phyloP scores from a whole-genome alignment of 2,797 vertebrate species.

The Gallinago nigripennis region DNA sequence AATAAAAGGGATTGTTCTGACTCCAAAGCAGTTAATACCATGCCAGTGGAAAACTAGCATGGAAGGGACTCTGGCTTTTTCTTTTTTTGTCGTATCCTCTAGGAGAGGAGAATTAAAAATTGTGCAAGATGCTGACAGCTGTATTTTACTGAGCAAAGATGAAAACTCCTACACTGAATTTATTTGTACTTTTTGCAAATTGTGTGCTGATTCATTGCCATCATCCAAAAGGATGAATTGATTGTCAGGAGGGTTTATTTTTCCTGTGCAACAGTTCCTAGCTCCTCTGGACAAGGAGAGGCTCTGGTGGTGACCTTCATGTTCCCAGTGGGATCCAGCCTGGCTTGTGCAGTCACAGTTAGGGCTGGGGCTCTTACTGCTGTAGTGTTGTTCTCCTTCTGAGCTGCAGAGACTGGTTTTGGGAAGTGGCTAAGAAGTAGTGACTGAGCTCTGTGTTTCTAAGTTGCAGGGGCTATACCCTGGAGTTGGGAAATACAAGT shows the following conservation, averaged over 20 bases:
- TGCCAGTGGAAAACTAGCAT: fast-evolving
- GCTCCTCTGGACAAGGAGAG: neutral
- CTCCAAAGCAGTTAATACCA: neutral
- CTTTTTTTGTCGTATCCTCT: neutral
- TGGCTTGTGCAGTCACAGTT: neutral
- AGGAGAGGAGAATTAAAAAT: neutral
- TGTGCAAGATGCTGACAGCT: neutral
- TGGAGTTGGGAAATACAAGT: neutral
- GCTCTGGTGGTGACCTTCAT: neutral
- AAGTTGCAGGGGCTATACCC: neutral
- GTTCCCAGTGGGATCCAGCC: neutral
- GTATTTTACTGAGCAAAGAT: neutral
- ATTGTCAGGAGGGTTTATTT: neutral
- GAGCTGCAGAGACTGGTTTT: neutral
- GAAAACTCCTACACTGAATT: neutral
- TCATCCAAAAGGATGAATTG: neutral
- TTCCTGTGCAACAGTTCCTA: neutral
- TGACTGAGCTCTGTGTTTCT: neutral
- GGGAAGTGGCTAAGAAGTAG: neutral
- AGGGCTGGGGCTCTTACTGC: neutral
- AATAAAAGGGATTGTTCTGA: neutral
- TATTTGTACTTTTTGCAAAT: neutral
- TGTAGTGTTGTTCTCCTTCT: neutral
- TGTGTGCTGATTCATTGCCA: neutral
- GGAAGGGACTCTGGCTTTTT: neutral